A percentile compares a stretch with the other conserved stretches of the same genome.
Conservation (phyloP, 2,113 vertebrate species). For the Glaucomys volans region DNA sequence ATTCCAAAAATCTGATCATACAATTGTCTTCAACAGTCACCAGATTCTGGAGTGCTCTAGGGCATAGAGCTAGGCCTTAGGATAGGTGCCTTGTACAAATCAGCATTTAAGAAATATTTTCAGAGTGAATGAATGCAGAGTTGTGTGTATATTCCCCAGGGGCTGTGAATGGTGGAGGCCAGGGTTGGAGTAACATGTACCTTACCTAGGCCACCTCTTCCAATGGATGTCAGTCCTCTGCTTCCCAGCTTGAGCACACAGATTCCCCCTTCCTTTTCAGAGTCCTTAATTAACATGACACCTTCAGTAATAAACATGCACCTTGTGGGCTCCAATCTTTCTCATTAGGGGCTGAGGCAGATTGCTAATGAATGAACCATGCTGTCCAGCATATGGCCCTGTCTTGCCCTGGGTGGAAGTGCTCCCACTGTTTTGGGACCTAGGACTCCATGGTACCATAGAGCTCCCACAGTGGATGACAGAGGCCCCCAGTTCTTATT, state of each 20-base stretch:
- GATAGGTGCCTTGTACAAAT: not conserved
- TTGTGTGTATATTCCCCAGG: not conserved
- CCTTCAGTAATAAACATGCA: slow-evolving; percentile 75
- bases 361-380: slow-evolving; percentile 68
- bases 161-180: not conserved
- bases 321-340: slow-evolving; percentile 71
- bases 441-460: not conserved
- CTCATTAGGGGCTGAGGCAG: slow-evolving; percentile 72
- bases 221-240: too few relatives aligned
- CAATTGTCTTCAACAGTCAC: not conserved
- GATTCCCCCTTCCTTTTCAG: not conserved
- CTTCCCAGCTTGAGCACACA: not conserved
- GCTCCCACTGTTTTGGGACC: not conserved
- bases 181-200: not conserved
- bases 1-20: not conserved
- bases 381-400: slow-evolving; percentile 42
- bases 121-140: not conserved
- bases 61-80: not conserved
- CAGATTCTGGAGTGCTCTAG: not conserved
- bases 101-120: not conserved
- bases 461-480: not conserved
- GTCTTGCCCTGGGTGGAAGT: not conserved
- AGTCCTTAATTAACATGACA: slow-evolving; percentile 56
- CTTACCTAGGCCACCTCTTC: not conserved
- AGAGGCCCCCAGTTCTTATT: not conserved